These are phyloP conservation scores for Pyrrhura leucotis DNA, from an alignment of 2,797 vertebrate genomes.

Conservation along the genomic window DNA sequence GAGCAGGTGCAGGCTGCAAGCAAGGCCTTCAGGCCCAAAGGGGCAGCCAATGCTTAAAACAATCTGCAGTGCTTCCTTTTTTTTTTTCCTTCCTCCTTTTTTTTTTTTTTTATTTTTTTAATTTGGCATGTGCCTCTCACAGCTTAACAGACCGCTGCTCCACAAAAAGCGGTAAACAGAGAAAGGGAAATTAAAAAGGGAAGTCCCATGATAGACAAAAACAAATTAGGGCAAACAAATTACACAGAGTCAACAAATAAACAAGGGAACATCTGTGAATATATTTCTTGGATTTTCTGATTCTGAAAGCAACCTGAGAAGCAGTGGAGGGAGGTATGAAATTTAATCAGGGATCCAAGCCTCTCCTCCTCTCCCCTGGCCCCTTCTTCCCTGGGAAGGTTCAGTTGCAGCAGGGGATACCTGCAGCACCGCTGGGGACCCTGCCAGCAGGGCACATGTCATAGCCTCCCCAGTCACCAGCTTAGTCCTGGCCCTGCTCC, in stretches of 20 bases:
- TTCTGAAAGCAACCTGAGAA: slow-evolving; percentile 81
- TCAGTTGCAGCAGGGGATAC: not conserved
- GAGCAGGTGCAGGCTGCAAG: slow-evolving; percentile 98
- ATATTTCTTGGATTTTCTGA: slow-evolving; percentile 90
- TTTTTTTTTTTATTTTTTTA: slow-evolving; percentile 85
- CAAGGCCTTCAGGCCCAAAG: slow-evolving; percentile 95
- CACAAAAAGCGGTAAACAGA: slow-evolving; percentile 99
- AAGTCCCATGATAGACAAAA: slow-evolving; percentile 96
- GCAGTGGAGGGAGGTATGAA: slow-evolving; percentile 72
- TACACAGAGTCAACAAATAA: slow-evolving; percentile 99
- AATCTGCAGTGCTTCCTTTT: slow-evolving; percentile 85
- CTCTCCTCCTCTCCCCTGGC: not conserved
- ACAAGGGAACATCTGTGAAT: slow-evolving; percentile 92
- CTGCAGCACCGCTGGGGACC: not conserved
- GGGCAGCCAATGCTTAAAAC: slow-evolving; percentile 97
- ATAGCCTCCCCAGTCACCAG: rapidly evolving
- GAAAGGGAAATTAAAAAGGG: slow-evolving; percentile 98
- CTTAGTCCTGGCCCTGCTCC: not conserved
- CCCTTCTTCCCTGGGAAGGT: not conserved
- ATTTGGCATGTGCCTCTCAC: slow-evolving; percentile 91
- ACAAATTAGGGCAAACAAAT: slow-evolving; percentile 99
- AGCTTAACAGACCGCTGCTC: slow-evolving; percentile 91
- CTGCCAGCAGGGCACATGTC: rapidly evolving
- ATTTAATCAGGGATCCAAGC: slow-evolving; percentile 58
- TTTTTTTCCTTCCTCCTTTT: slow-evolving; percentile 52